Evolutionary conservation across 2,113 vertebrate genomes (phyloP).

Genomic region (Pseudopipra pipra): DNA sequence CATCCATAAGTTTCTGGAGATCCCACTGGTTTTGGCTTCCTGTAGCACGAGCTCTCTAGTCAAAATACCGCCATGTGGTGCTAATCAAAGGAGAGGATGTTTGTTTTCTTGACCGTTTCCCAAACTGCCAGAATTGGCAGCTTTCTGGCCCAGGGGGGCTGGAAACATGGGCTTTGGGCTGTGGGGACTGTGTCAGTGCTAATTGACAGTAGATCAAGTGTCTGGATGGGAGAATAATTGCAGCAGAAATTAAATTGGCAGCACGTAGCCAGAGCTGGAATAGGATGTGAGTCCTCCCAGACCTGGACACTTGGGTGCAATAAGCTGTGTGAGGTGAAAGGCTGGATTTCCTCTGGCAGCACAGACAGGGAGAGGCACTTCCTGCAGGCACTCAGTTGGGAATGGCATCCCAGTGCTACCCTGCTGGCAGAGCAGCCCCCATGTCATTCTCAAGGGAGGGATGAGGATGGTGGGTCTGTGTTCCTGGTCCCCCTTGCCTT

Average conservation of each 20-base stretch:
- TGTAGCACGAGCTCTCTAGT: not conserved
- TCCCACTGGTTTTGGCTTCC: not conserved
- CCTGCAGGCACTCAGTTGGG: not conserved
- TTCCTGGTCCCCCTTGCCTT: not conserved
- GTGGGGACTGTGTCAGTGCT: not conserved
- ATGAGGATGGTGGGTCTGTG: rapidly evolving
- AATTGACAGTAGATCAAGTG: not conserved
- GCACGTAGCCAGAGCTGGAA: rapidly evolving
- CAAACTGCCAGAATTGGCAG: not conserved
- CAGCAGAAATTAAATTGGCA: not conserved
- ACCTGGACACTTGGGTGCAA: not conserved
- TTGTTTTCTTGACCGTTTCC: constrained; percentile 9
- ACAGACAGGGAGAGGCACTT: not conserved
- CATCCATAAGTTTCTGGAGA: not conserved
- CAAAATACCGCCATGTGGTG: not conserved
- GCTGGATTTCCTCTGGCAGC: not conserved
- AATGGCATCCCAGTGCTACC: not conserved
- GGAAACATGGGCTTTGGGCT: not conserved
- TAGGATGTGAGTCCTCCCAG: not conserved
- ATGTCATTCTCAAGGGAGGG: not conserved
- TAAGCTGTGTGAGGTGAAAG: rapidly evolving
- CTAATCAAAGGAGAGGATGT: constrained; percentile 5
- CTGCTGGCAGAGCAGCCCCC: not conserved
- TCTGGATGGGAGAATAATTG: not conserved
- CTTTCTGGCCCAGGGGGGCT: not conserved